A percentile compares a stretch with the other conserved stretches of the same genome.
Conservation (phyloP, 2,888 invertebrate genomes). For the Machimus atricapillus region DNA sequence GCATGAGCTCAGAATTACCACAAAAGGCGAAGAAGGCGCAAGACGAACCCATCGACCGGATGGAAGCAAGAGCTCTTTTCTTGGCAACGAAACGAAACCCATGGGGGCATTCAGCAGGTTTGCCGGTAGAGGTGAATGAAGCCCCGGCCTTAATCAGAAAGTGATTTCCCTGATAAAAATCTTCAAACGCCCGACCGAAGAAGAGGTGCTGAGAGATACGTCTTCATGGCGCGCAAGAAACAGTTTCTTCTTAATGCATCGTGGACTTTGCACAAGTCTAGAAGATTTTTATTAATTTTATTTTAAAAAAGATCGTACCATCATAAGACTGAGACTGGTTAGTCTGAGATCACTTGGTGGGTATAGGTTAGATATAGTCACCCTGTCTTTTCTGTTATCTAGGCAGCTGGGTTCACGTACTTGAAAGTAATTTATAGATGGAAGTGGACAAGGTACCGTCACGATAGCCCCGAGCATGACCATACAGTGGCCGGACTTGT, state of each 20-base stretch:
- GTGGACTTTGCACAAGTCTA: not conserved
- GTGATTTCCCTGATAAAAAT: not conserved
- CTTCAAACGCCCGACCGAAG: not conserved
- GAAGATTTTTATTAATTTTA: not conserved
- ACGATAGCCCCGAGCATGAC: not conserved
- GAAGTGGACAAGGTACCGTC: not conserved
- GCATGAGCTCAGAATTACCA: not conserved
- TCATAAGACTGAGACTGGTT: not conserved
- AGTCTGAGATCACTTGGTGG: not conserved
- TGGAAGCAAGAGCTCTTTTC: not conserved
- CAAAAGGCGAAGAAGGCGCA: not conserved
- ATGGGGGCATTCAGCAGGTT: not conserved
- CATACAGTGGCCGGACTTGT: not conserved
- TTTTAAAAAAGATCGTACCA: not conserved
- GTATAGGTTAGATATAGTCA: not conserved
- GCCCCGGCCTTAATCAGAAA: not conserved
- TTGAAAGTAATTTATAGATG: not conserved
- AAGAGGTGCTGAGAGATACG: not conserved
- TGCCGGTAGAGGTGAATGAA: not conserved
- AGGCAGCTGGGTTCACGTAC: not conserved
- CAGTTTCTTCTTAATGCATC: not conserved
- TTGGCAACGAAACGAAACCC: not conserved
- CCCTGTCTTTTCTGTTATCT: not conserved
- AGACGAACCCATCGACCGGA: not conserved
- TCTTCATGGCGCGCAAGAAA: not conserved